Conservation (phyloP, 2,113 vertebrate species). For the Gorsachius goisagi region DNA sequence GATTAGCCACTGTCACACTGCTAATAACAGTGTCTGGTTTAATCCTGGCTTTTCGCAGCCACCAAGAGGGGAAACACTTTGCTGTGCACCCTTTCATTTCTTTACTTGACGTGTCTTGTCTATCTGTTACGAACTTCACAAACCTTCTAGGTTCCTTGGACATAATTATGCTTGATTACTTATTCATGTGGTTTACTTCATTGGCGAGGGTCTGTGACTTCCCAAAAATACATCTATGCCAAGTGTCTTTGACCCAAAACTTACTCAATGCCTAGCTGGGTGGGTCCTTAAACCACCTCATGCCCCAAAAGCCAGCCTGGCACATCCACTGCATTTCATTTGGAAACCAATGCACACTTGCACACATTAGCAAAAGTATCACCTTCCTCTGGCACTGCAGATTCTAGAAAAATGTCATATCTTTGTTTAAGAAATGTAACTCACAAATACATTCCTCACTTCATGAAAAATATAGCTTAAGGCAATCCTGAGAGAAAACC, state of each 20-base stretch:
- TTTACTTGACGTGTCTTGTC: neutral
- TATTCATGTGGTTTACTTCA: neutral
- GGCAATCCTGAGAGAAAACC: neutral
- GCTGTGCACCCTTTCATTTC: neutral
- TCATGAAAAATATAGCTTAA: neutral
- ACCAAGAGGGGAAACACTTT: neutral
- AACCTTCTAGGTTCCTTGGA: neutral
- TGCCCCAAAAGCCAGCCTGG: neutral
- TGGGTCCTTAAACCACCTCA: neutral
- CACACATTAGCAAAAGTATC: neutral
- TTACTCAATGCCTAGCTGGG: neutral
- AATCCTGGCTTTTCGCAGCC: neutral
- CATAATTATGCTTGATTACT: neutral
- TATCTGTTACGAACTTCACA: neutral
- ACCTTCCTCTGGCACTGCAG: neutral
- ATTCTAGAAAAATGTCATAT: neutral
- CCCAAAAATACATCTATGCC: neutral
- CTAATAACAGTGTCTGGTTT: neutral
- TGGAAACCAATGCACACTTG: neutral
- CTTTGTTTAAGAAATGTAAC: neutral
- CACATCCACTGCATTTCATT: neutral
- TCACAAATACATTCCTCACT: neutral
- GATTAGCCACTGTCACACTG: neutral
- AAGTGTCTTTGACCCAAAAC: neutral
- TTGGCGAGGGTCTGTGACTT: neutral